Percentiles rank a stretch among this genome's conserved stretches.
These are phyloP conservation scores for Watsonalla binaria DNA, from an alignment of 2,888 invertebrate genomes.

Conservation along the genomic window DNA sequence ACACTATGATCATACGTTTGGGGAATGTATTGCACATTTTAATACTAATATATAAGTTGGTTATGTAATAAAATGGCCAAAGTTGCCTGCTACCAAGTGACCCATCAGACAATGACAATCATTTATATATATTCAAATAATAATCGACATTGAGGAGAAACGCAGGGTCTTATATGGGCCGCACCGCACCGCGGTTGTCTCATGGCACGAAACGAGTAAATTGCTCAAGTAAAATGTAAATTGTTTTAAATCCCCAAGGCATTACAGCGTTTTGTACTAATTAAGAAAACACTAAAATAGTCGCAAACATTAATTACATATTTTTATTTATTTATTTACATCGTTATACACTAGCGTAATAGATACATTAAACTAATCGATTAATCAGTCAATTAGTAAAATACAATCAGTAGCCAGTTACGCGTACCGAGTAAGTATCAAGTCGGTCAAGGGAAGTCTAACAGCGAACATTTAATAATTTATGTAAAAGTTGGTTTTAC, in stretches of 20 bases:
- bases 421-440: slow-evolving; percentile 8
- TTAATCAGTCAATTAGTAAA: slow-evolving; percentile 62
- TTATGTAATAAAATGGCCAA: neutral
- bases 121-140: neutral
- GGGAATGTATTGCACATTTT: slow-evolving; percentile 59
- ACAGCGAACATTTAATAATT: neutral
- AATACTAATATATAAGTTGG: slow-evolving; percentile 7
- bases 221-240: slow-evolving; percentile 31
- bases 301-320: slow-evolving; percentile 40
- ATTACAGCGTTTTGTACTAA: slow-evolving; percentile 43
- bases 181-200: slow-evolving; percentile 20
- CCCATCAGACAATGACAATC: neutral
- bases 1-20: slow-evolving; percentile 37
- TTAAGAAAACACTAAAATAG: slow-evolving; percentile 34
- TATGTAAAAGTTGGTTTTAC: too few species aligned
- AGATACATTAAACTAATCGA: slow-evolving; percentile 47
- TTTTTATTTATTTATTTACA: slow-evolving; percentile 36
- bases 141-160: neutral
- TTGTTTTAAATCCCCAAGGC: slow-evolving; percentile 45
- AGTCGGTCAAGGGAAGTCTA: slow-evolving; percentile 2
- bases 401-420: slow-evolving; percentile 35
- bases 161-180: slow-evolving; percentile 6
- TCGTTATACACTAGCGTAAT: slow-evolving; percentile 28
- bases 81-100: neutral
- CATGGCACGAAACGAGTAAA: slow-evolving; percentile 40